Evolutionary conservation across 1,140 invertebrate species (phyloP).

Genomic region (Trichomalopsis sarcophagae): DNA sequence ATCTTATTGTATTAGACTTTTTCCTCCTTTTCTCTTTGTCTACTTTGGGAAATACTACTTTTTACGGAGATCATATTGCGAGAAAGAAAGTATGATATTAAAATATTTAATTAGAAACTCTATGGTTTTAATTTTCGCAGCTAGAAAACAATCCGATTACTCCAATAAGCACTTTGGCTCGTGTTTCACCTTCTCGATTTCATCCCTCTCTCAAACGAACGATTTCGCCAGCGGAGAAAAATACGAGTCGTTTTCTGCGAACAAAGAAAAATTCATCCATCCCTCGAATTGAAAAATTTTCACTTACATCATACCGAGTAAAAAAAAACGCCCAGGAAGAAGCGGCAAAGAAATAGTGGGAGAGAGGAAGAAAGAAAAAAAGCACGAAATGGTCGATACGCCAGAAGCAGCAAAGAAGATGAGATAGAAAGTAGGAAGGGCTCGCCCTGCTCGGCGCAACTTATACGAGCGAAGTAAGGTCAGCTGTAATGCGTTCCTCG

Average conservation of each 20-base stretch:
- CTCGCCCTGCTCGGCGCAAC: constrained; percentile 13
- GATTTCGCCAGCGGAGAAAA: not conserved
- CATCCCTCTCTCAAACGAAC: not conserved
- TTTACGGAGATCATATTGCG: not conserved
- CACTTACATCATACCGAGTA: not conserved
- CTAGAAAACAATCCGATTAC: not conserved
- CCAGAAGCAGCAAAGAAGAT: not conserved
- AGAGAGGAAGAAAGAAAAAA: not conserved
- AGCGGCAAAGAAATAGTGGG: not conserved
- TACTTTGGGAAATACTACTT: not conserved
- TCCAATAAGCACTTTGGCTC: not conserved
- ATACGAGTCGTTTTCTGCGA: not conserved
- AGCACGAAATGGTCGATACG: not conserved
- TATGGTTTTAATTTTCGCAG: too few species aligned
- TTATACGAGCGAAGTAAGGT: constrained; percentile 39
- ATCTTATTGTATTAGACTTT: not conserved
- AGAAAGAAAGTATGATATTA: too few species aligned
- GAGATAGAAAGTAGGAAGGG: constrained; percentile 15
- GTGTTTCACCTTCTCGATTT: not conserved
- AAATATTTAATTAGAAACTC: too few species aligned
- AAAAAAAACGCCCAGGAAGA: not conserved
- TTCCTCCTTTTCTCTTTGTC: not conserved
- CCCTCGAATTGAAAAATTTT: not conserved
- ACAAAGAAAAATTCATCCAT: not conserved
- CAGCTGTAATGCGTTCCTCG: constrained; percentile 38